Conservation (phyloP, 2,888 invertebrate species). For the Watsonalla cultraria region DNA sequence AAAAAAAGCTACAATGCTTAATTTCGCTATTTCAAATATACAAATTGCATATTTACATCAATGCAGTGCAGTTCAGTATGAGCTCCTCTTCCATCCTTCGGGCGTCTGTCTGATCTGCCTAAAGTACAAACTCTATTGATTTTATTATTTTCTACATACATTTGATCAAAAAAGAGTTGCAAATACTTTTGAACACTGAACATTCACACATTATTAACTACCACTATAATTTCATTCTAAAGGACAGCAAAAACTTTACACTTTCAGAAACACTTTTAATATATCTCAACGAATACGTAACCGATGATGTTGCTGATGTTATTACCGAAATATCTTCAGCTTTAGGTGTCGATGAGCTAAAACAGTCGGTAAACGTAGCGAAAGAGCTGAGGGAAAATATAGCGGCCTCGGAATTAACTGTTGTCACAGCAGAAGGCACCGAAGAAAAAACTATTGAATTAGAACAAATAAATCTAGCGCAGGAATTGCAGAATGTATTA, state of each 20-base stretch:
- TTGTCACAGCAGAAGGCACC: neutral
- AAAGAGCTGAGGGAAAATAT: slow-evolving; percentile 25
- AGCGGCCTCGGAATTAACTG: slow-evolving; percentile 1
- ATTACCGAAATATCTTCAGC: slow-evolving; percentile 20
- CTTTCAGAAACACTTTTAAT: slow-evolving; percentile 20
- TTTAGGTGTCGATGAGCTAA: slow-evolving; percentile 19
- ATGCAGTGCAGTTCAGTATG: too few relatives aligned
- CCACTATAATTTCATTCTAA: neutral
- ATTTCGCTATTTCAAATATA: too few relatives aligned
- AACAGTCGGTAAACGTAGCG: slow-evolving; percentile 26
- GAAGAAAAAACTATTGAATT: neutral
- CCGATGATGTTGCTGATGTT: slow-evolving; percentile 24
- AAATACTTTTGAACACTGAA: too few relatives aligned
- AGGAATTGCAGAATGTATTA: slow-evolving; percentile 19
- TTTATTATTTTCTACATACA: too few relatives aligned
- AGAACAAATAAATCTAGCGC: slow-evolving; percentile 2
- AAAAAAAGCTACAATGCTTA: too few relatives aligned
- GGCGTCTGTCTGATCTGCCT: too few relatives aligned
- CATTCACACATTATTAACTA: too few relatives aligned
- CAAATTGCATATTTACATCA: too few relatives aligned
- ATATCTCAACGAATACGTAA: slow-evolving; percentile 34
- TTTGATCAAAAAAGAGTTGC: too few relatives aligned
- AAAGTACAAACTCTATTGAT: too few relatives aligned
- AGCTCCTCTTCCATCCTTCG: too few relatives aligned
- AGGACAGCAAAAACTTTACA: neutral